A percentile compares a stretch with the other conserved stretches of the same genome.
Evolutionary conservation across 2,113 vertebrate genomes (phyloP).

Genomic region (Bufo bufo): DNA sequence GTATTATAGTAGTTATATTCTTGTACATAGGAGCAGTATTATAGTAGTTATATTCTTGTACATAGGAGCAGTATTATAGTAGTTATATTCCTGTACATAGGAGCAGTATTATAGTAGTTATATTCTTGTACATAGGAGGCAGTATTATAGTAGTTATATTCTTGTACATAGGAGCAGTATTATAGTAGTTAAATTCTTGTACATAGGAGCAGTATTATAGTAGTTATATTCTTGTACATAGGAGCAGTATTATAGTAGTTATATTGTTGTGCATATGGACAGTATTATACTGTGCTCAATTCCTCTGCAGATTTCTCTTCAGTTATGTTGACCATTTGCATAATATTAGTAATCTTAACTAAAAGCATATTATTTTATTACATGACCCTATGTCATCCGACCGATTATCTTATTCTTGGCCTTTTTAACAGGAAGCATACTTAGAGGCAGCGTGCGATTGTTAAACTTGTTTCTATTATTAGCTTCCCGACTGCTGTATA

Average conservation of each 20-base stretch:
- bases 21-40: background rate
- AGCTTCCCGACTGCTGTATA: slow-evolving; percentile 37
- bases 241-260: background rate
- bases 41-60: background rate
- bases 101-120: background rate
- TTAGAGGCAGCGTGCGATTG: slow-evolving; percentile 21
- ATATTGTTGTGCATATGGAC: background rate
- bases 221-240: background rate
- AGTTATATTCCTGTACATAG: slow-evolving; percentile 1
- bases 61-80: background rate
- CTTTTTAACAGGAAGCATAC: slow-evolving; percentile 20
- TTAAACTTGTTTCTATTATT: slow-evolving; percentile 11
- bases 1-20: slow-evolving; percentile 8
- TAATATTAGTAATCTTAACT: background rate
- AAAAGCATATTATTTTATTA: background rate
- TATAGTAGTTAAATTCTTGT: slow-evolving; percentile 6
- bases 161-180: background rate
- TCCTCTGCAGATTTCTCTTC: background rate
- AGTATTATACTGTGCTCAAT: background rate
- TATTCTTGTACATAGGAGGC: background rate
- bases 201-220: slow-evolving; percentile 7
- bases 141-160: slow-evolving; percentile 3
- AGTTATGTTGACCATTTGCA: background rate
- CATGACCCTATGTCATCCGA: background rate
- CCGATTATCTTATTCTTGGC: slow-evolving; percentile 11